Evolutionary conservation across 2,888 invertebrate species (phyloP), one percentile per base, ranked within the genome.

Genomic region (Ischnus inquisitorius): DNA sequence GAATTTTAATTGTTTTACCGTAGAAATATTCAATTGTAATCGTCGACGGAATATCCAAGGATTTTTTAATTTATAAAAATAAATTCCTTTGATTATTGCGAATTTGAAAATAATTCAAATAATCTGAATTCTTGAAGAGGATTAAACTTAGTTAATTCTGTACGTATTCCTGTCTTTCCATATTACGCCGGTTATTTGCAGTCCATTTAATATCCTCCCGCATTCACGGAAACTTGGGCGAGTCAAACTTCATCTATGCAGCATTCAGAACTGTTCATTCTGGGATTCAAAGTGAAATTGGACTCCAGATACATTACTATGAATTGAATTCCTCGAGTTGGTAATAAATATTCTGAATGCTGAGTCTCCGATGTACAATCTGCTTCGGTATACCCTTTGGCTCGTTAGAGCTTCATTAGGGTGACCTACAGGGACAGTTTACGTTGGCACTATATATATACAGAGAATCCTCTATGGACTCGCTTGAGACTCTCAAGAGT

Each of bases 341-440:
- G 60, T 28, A 8, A 60, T 60, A 28, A 60, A 60, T 60, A 28
- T 25, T 60, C 25, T 28, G 60, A 60, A 60, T 60, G 60, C 60
- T 28, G 60, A 22, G 28, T n/a, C 60, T 60, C 14, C 1, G 28
- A n/a, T 43, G 71, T 16, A 12, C 10, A 22, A 54, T 57, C 46
- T 64, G 65, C 71, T 25, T 43, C 28, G 34, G 46, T 65, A 71
- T 71, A 57, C 75, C 34, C 69, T 76, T 65, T 39, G 65, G 76
- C 71, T 77, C 71, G 76, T 82, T 82, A 65, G 76, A 77, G 76
- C 76, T 77, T 82, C 76, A 82, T 82, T 76, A 82, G 76, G 71
- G 76, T 77, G 81, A 71, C 71, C 81, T n/a, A n/a, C n/a, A 57
- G 39, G 76, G 43, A 6, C 57, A 48, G 54, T 51, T 65, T 76